phyloP scores from a whole-genome alignment of 2,113 vertebrate genomes.

The Raphicerus campestris region DNA sequence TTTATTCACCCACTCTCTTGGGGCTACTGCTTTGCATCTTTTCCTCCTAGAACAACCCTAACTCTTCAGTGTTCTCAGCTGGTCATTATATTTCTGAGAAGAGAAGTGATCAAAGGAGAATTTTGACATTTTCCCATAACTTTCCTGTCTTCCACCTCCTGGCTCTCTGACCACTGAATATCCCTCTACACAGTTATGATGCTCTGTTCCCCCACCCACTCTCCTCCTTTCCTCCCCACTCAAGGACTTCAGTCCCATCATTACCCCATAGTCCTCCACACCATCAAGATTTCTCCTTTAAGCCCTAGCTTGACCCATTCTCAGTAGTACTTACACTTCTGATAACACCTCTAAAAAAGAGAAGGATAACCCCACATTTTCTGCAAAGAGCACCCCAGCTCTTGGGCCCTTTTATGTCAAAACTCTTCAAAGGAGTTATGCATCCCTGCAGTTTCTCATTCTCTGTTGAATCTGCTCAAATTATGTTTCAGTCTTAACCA shows the following conservation, averaged over 20 bases:
- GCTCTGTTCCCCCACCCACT: accelerated
- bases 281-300: not conserved
- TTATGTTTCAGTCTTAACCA: not conserved
- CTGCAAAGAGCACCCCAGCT: not conserved
- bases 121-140: not conserved
- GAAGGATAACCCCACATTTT: not conserved
- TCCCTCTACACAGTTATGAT: not conserved
- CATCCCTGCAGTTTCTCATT: not conserved
- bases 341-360: not conserved
- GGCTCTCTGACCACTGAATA: not conserved
- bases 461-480: not conserved
- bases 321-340: not conserved
- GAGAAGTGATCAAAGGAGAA: not conserved
- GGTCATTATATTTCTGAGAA: not conserved
- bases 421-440: not conserved
- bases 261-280: not conserved
- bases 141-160: not conserved
- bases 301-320: not conserved
- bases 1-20: not conserved
- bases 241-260: not conserved
- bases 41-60: not conserved
- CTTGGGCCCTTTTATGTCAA: not conserved
- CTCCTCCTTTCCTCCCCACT: not conserved
- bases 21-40: not conserved
- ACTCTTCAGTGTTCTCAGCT: not conserved